phyloP scores from a whole-genome alignment of 2,113 vertebrate genomes.

The Anhinga rufa region DNA sequence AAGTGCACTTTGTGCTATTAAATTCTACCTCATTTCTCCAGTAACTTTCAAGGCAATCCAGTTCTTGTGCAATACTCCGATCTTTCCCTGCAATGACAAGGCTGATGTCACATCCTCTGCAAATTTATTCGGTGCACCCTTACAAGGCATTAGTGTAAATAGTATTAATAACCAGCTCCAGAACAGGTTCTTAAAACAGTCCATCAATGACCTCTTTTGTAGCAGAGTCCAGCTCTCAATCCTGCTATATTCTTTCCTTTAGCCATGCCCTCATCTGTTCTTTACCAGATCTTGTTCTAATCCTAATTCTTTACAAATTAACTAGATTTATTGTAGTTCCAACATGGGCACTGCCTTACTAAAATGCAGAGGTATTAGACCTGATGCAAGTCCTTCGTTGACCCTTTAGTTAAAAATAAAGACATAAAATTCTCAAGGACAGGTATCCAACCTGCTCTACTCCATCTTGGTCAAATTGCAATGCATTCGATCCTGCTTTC shows the following conservation, averaged over 20 bases:
- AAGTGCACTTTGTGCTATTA: constrained; percentile 5
- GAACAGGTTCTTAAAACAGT: not conserved
- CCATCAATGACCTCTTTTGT: not conserved
- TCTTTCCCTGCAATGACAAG: not conserved
- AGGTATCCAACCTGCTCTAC: not conserved
- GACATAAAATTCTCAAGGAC: not conserved
- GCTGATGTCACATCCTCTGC: not conserved
- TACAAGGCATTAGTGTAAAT: not conserved
- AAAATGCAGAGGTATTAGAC: not conserved
- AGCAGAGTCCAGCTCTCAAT: not conserved
- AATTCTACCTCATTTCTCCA: constrained; percentile 13
- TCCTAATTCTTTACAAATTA: not conserved
- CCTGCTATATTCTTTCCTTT: not conserved
- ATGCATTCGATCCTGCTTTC: not conserved
- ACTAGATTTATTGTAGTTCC: not conserved
- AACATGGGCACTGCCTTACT: not conserved
- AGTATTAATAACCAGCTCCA: not conserved
- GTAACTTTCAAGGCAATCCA: not conserved
- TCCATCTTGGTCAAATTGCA: not conserved
- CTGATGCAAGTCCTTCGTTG: not conserved
- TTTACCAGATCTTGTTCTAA: not conserved
- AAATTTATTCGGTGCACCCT: not conserved
- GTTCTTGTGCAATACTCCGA: not conserved
- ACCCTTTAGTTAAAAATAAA: not conserved
- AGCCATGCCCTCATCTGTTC: not conserved